Conservation (phyloP, 2,888 invertebrate genomes). For the Plagiodera versicolora region DNA sequence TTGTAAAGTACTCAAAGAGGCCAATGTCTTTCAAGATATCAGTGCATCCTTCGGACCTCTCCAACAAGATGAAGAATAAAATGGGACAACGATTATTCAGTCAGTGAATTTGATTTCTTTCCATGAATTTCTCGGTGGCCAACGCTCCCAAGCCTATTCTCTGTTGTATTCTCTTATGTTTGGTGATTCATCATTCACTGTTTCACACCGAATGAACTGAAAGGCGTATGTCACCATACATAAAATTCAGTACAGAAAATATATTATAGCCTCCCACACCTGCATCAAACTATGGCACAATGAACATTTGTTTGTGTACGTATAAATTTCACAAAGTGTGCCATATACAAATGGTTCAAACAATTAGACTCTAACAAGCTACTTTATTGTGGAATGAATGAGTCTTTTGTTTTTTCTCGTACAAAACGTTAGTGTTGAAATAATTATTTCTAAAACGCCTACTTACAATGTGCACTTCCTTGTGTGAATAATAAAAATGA, state of each 20-base stretch:
- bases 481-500: conserved; percentile 18
- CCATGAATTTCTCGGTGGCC: no score
- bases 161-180: no score
- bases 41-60: no score
- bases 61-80: no score
- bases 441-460: conserved; percentile 20
- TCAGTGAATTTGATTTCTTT: no score
- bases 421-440: conserved; percentile 20
- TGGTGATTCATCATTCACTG: neutral
- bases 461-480: conserved; percentile 15
- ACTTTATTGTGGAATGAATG: conserved; percentile 13
- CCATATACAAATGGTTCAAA: conserved; percentile 2
- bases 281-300: neutral
- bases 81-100: no score
- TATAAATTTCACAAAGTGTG: conserved; percentile 1
- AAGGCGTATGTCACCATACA: neutral
- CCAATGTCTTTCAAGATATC: no score
- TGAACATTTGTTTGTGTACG: neutral
- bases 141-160: no score
- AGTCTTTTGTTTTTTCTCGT: conserved; percentile 9
- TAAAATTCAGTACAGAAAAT: neutral
- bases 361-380: conserved; percentile 19
- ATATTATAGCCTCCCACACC: neutral
- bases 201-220: neutral
- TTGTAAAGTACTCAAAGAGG: no score